Base-by-base conservation (phyloP, 2,888 invertebrate species). In the Monoplex corrugatus region DNA sequence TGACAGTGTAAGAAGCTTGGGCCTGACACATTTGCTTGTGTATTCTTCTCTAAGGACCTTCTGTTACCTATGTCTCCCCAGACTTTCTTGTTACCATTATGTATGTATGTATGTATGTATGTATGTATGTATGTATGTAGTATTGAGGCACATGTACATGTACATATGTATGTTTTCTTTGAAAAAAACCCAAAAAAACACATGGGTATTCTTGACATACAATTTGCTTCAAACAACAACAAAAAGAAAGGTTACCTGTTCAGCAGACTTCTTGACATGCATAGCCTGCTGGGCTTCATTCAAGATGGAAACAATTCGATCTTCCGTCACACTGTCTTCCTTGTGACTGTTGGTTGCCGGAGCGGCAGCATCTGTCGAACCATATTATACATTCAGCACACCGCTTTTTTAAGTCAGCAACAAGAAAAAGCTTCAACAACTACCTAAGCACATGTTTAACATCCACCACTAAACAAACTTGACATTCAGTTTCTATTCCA, bases 251-350 rank as follows among this genome's bases (percentile, higher is more conserved):
- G 75, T 86, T 72, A 95, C 94, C 94, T 95, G 94, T 89, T 95
- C 94, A 89, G 94, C 92, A 35, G 91, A 91, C 85, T 95, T 94
- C 93, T 95, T 94, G 91, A 93, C 92, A 89, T 95, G 95, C 97
- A 99, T 98, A 95, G 98, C 97, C 94, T 98, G 98, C 87, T 98
- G 98, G 40, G 99, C 98, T 95, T 99, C 99, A 95, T 97, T 98
- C 90, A 99, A 97, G 95, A 99, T 99, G 96, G 98, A 98, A 86
- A 98, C 98, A 92, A 99, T 97, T 92, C 99, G 97, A 94, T 99
- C 99, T 95, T 99, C 99, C 45, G 98, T 98, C 94, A 92, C 95
- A 23, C 93, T 90, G 87, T 95, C 95, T 86, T 95, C 95, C 63
- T 93, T 93, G 75, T 93, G 93, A 50, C 93, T 92, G 87, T 92